Evolutionary conservation across 2,797 vertebrate species (phyloP), one percentile per base, ranked within the genome.

Genomic region (Argyrosomus regius): DNA sequence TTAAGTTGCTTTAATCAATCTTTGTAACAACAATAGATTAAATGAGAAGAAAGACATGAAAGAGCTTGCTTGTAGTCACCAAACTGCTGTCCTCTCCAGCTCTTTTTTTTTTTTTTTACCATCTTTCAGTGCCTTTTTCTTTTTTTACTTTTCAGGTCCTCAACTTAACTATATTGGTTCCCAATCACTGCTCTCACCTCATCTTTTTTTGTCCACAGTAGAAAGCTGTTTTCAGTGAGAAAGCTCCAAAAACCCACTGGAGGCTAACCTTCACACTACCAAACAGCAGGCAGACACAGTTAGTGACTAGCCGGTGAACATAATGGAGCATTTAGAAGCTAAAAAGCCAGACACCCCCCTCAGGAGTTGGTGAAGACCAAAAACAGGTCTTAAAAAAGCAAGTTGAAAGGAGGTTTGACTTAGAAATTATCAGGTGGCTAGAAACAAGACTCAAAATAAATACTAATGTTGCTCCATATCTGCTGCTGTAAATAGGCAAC

Each of bases 1-100:
- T 76, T 68, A 78, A 74, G 46, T 20, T 11, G 39, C 50, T 28
- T 26, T 53, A 68, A 75, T 83, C 31, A 77, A 70, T 84, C 59
- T 58, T 52, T 72, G 20, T 22, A 13, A 35, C 26, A 64, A 58
- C 22, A 59, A 77, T 66, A 24, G 26, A 61, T 59, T 24, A 26
- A 52, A 58, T 70, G 46, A 22, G 22, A 22, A 22, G 22, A 22
- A 22, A 22, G 22, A 22, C 22, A 22, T 22, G 31, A 70, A 65
- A 69, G 13, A 5, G 39, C 3, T 65, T 2, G 4, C 49, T 58
- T 0, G 1, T 4, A 58, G 35, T 58, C 10, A 26, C 14, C 14
- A 54, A 48, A 28, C 26, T 59, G 45, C 45, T 41, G n/a, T 3
- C 72, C 17, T 20, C 26, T 35, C 24, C 12, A 57, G 22, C 45